A percentile compares a stretch with the other conserved stretches of the same genome.
Conservation (phyloP, 2,888 invertebrate species). For the Melipona bicolor region DNA sequence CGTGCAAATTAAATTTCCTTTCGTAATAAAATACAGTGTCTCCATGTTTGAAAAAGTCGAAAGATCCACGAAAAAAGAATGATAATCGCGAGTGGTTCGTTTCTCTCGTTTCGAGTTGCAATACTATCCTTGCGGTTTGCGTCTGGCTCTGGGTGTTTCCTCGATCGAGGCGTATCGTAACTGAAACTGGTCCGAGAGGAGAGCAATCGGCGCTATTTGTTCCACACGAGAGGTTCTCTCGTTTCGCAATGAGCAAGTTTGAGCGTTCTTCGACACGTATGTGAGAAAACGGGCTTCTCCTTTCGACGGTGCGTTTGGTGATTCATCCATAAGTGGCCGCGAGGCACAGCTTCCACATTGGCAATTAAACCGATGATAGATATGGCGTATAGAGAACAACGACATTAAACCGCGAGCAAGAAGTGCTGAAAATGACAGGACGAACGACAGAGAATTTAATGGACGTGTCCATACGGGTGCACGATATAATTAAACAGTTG, state of each 20-base stretch:
- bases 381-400: constrained; percentile 30
- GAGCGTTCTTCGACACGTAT: neutral
- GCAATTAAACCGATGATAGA: constrained; percentile 62
- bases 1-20: neutral
- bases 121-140: neutral
- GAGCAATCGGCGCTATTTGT: constrained; percentile 21
- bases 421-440: constrained; percentile 50
- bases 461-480: constrained; percentile 8
- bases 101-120: neutral
- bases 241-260: neutral
- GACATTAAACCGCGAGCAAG: constrained; percentile 30
- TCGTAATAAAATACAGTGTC: neutral
- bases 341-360: constrained; percentile 29
- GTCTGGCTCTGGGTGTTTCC: neutral
- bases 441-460: constrained; percentile 37
- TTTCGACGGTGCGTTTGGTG: constrained; percentile 24
- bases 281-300: constrained; percentile 17
- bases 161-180: constrained; percentile 5
- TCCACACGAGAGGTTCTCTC: constrained; percentile 3
- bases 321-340: constrained; percentile 45
- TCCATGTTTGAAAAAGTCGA: neutral
- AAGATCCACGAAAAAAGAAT: neutral
- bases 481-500: constrained; percentile 27
- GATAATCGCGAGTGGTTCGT: neutral
- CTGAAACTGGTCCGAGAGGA: neutral